A percentile compares a stretch with the other conserved stretches of the same genome.
These are phyloP conservation scores for Cephalopterus ornatus DNA, from an alignment of 2,113 vertebrate genomes.

Conservation along the genomic window DNA sequence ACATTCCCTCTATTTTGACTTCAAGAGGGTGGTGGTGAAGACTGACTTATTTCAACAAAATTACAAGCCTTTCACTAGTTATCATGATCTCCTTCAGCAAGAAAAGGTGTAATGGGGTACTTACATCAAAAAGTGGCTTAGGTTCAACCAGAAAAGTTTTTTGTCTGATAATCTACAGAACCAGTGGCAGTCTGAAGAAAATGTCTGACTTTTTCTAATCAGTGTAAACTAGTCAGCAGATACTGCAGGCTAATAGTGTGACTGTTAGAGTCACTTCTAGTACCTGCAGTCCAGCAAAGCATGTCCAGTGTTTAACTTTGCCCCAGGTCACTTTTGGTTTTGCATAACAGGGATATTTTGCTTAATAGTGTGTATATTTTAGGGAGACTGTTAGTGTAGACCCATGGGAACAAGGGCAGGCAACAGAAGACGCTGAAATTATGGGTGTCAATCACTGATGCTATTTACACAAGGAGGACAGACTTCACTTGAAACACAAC, in stretches of 20 bases:
- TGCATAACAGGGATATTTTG: not conserved
- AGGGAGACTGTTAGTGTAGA: not conserved
- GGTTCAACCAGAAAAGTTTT: not conserved
- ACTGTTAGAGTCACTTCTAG: not conserved
- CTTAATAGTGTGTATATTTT: not conserved
- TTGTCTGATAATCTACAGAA: not conserved
- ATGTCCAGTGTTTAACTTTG: not conserved
- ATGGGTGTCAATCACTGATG: not conserved
- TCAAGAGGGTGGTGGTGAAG: not conserved
- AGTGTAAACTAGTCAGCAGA: not conserved
- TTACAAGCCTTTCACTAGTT: not conserved
- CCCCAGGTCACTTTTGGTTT: not conserved
- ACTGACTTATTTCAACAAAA: not conserved
- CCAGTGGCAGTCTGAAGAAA: not conserved
- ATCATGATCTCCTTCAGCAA: not conserved
- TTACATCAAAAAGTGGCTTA: not conserved
- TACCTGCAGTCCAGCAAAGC: not conserved
- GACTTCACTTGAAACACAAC: not conserved
- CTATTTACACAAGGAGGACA: not conserved
- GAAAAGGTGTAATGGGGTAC: not conserved
- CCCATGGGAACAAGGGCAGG: not conserved
- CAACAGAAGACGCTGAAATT: not conserved
- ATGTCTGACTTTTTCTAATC: not conserved
- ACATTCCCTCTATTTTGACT: constrained; percentile 2
- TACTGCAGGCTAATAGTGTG: not conserved